phyloP scores from a whole-genome alignment of 2,113 vertebrate species.

The Amphilophus citrinellus region DNA sequence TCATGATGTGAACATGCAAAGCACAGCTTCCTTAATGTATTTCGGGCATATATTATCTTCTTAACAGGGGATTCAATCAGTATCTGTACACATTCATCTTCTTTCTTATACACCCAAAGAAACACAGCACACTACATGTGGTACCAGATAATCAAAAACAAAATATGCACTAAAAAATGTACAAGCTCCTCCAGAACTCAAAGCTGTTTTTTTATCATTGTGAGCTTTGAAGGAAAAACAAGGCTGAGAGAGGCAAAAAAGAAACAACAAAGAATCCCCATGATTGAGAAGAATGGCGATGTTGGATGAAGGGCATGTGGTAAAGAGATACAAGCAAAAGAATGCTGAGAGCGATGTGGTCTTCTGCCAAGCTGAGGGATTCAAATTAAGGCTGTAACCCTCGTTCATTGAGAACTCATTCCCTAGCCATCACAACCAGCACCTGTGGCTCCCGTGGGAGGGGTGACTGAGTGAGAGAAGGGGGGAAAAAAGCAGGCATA shows the following conservation, averaged over 20 bases:
- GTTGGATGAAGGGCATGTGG: constrained; percentile 3
- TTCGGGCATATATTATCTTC: constrained; percentile 16
- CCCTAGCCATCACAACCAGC: constrained; percentile 53
- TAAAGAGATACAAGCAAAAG: constrained; percentile 3
- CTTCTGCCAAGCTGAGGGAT: constrained; percentile 24
- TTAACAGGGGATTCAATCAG: constrained; percentile 19
- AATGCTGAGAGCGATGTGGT: neutral
- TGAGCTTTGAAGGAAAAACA: neutral
- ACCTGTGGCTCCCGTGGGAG: constrained; percentile 65
- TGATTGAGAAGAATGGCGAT: neutral
- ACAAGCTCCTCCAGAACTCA: neutral
- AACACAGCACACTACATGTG: neutral
- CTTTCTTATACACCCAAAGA: neutral
- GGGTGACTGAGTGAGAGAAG: neutral
- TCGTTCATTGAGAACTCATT: constrained; percentile 58
- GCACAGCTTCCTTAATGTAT: neutral
- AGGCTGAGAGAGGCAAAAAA: neutral
- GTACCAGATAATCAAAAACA: neutral
- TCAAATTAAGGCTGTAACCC: constrained; percentile 45
- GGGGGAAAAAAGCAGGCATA: neutral
- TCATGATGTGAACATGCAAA: constrained; percentile 24
- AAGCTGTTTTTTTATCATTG: neutral
- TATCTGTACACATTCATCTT: neutral
- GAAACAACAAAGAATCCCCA: neutral
- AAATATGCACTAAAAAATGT: neutral